Conservation (phyloP, 2,113 vertebrate genomes). For the Panthera leo region DNA sequence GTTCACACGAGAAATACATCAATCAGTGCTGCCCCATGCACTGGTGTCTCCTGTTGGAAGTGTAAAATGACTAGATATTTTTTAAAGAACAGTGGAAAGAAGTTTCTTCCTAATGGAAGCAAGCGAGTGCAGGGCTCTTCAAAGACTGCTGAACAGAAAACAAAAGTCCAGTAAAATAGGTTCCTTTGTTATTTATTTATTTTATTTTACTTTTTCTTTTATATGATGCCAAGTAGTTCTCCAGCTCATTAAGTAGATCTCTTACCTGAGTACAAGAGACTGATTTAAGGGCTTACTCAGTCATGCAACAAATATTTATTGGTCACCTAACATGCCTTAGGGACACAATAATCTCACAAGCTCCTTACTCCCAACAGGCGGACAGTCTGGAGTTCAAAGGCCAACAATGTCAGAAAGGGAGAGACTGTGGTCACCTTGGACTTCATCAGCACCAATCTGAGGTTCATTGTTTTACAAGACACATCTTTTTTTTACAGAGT, state of each 20-base stretch:
- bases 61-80: conserved; percentile 35
- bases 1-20: conserved; percentile 76
- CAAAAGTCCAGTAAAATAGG: neutral
- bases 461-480: neutral
- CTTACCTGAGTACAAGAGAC: neutral
- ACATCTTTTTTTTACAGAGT: neutral
- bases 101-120: neutral
- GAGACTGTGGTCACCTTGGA: neutral
- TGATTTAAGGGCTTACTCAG: neutral
- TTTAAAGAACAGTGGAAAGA: conserved; percentile 21
- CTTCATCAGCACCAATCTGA: neutral
- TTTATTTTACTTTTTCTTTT: neutral
- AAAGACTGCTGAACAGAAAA: neutral
- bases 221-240: neutral
- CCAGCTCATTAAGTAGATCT: neutral
- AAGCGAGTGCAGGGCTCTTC: neutral
- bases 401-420: neutral
- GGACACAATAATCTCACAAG: neutral
- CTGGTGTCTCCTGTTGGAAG: conserved; percentile 40
- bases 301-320: neutral
- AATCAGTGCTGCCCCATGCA: conserved; percentile 66
- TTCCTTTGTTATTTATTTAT: neutral
- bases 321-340: neutral
- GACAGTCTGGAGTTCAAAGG: neutral
- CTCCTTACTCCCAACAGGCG: neutral